Conservation (phyloP, 2,113 vertebrate genomes). For the Planiliza haematocheilus region DNA sequence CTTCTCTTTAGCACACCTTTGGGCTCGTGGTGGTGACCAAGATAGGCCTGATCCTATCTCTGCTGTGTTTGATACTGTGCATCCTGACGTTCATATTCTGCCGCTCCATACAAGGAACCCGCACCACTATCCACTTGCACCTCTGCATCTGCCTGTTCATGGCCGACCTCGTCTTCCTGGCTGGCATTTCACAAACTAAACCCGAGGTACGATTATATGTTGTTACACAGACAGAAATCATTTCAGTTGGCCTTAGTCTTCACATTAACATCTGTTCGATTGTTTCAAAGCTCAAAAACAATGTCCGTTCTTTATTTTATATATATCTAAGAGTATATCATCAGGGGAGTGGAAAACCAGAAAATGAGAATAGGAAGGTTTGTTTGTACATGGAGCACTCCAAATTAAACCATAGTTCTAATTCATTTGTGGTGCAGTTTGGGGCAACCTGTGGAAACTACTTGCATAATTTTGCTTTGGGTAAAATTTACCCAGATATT, state of each 20-base stretch:
- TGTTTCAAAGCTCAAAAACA: conserved; percentile 5
- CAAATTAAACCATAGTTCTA: neutral
- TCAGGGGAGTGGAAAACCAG: neutral
- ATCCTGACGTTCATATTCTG: conserved; percentile 89
- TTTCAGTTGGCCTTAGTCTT: neutral
- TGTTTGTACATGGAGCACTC: conserved; percentile 3
- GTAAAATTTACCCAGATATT: too few species aligned
- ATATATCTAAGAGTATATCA: neutral
- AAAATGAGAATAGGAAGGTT: neutral
- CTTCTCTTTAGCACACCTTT: conserved; percentile 76
- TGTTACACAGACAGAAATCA: too few species aligned
- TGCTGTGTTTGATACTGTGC: conserved; percentile 85
- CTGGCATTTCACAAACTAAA: conserved; percentile 78
- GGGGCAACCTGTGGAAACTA: too few species aligned
- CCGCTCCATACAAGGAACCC: conserved; percentile 86
- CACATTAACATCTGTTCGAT: neutral
- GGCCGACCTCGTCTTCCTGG: conserved; percentile 87
- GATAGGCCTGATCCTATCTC: conserved; percentile 85
- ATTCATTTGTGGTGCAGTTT: too few species aligned
- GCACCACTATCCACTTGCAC: conserved; percentile 91
- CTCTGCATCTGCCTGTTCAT: conserved; percentile 89
- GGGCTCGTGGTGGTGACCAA: conserved; percentile 82
- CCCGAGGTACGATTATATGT: conserved; percentile 59
- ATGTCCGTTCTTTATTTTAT: too few species aligned
- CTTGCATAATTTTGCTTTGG: too few species aligned